Percentiles rank a stretch among this genome's conserved stretches.
phyloP scores from a whole-genome alignment of 2,113 vertebrate genomes.

The Addax nasomaculatus region DNA sequence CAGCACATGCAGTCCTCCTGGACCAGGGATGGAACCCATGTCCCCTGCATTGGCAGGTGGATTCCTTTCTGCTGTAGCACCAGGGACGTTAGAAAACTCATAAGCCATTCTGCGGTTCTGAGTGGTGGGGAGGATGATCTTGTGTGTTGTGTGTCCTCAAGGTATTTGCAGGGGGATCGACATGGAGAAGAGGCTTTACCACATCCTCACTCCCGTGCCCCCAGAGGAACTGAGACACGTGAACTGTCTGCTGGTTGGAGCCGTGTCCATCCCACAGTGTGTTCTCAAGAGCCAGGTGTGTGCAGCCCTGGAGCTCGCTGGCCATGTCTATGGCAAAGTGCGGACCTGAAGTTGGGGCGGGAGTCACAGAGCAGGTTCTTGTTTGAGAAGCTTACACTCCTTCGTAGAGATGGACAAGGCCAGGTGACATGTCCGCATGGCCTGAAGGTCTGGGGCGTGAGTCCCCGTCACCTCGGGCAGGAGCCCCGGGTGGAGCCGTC shows the following conservation, averaged over 20 bases:
- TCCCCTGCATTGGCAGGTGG: not conserved
- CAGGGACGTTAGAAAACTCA: not conserved
- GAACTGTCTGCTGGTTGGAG: constrained; percentile 93
- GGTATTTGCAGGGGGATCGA: constrained; percentile 93
- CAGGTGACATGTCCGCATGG: fast-evolving
- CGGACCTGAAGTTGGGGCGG: fast-evolving
- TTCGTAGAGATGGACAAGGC: not conserved
- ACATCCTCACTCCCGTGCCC: constrained; percentile 88
- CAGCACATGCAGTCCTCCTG: not conserved
- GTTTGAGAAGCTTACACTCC: not conserved
- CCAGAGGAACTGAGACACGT: constrained; percentile 84
- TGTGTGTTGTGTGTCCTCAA: constrained; percentile 60
- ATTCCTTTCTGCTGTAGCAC: not conserved
- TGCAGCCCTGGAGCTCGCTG: fast-evolving
- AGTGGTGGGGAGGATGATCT: not conserved
- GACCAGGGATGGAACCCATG: not conserved
- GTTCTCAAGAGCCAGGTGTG: constrained; percentile 90
- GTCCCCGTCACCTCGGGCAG: fast-evolving
- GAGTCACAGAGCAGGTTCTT: fast-evolving
- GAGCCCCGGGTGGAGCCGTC: fast-evolving
- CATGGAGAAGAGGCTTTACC: constrained; percentile 87
- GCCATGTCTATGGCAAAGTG: fast-evolving
- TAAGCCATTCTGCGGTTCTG: fast-evolving
- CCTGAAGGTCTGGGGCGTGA: not conserved
- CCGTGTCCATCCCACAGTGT: constrained; percentile 84